Evolutionary conservation across 1,140 invertebrate genomes (phyloP), one percentile per base, ranked within the genome.

Genomic region (Drosophila malerkotliana): DNA sequence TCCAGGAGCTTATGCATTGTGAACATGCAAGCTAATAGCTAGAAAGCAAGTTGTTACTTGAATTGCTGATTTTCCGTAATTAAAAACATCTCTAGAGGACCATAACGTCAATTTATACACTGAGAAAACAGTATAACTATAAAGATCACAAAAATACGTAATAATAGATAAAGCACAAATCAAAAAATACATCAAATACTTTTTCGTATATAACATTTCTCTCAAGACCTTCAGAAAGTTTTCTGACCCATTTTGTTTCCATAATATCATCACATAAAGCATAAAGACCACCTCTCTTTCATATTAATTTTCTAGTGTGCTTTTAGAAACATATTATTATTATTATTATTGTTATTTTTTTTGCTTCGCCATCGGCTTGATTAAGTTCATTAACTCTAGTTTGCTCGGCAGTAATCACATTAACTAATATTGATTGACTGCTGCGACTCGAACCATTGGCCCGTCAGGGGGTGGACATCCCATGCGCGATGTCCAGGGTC

Each of bases 11-110:
- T 83, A 76, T 83, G 79, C 79, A 84, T 84, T 79, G 77, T 67
- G 61, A 84, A 84, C 79, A 83, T 83, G 79, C 80, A 60, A 79
- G 69, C 69, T 82, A 78, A 78, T 75, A 69, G 67, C 51, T 69
- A 63, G 62, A 49, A 30, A 57, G 26, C 66, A 57, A 69, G 44
- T 69, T 68, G 64, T 67, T 66, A 67, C 61, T 68, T 47, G 49
- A 24, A 55, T 55, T 69, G 51, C 12, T 69, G 63, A 69, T 56
- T 69, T 24, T 32, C 34, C 37, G 59, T 80, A 77, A 80, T 80
- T 80, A 81, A 80, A 74, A 64, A 55, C 71, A 57, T 77, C 79
- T 64, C 79, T 64, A 24, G 79, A 72, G 79, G 28, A 58, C 67
- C 41, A 62, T 81, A 73, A 59, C 18, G 18, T 6, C 32, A 8